Evolutionary conservation across 2,113 vertebrate genomes (phyloP).

Genomic region (Platichthys stellatus): DNA sequence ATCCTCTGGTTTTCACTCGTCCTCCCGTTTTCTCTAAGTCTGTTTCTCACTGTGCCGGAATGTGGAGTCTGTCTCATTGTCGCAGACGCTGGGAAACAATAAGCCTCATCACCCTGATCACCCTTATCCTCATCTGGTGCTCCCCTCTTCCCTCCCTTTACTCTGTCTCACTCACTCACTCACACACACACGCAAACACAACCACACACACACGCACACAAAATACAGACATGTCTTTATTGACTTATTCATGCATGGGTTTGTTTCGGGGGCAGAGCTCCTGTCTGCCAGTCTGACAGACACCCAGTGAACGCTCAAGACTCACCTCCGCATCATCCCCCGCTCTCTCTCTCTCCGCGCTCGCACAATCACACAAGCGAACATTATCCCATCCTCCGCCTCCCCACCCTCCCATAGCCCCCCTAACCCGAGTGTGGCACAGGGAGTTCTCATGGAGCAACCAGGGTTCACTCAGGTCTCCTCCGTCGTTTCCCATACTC

Average conservation of each 20-base stretch:
- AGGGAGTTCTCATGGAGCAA: conserved; percentile 29
- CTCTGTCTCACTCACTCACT: neutral
- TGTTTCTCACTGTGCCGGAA: conserved; percentile 79
- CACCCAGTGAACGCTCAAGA: conserved; percentile 58
- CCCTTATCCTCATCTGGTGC: conserved; percentile 60
- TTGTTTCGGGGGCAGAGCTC: conserved; percentile 77
- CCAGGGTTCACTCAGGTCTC: conserved; percentile 45
- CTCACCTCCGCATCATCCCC: conserved; percentile 33
- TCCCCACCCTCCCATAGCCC: conserved; percentile 4
- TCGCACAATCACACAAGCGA: conserved; percentile 33
- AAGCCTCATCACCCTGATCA: conserved; percentile 61
- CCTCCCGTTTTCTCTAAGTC: conserved; percentile 44
- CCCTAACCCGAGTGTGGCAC: conserved; percentile 42
- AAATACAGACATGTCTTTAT: conserved; percentile 68
- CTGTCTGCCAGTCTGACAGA: conserved; percentile 75
- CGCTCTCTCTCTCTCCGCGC: conserved; percentile 11
- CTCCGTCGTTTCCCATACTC: conserved; percentile 33
- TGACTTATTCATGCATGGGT: conserved; percentile 82
- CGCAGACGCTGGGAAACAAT: conserved; percentile 69
- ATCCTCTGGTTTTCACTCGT: conserved; percentile 46
- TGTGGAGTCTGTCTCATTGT: conserved; percentile 79
- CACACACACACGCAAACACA: neutral
- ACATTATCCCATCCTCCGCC: conserved; percentile 14
- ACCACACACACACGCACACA: neutral
- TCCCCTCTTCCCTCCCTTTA: conserved; percentile 30